A percentile compares a stretch with the other conserved stretches of the same genome.
These are phyloP conservation scores for Sarcophaga subvicina DNA, from an alignment of 2,888 invertebrate species.

Conservation along the genomic window DNA sequence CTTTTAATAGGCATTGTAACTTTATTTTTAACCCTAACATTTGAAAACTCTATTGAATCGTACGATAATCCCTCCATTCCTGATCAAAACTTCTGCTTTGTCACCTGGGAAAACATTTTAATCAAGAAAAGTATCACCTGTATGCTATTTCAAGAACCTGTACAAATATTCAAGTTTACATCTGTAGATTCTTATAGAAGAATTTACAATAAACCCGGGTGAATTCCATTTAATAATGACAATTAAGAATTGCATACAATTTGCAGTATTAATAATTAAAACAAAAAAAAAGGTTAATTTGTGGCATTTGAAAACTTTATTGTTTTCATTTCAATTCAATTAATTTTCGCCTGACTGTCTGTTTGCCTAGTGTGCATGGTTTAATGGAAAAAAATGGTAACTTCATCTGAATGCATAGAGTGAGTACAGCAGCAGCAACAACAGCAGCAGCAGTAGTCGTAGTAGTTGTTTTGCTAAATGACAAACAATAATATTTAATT, in stretches of 20 bases:
- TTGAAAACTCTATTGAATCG: too few relatives aligned
- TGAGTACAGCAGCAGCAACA: background rate
- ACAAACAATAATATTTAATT: constrained; percentile 78
- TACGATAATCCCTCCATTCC: too few relatives aligned
- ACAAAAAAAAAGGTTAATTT: constrained; percentile 40
- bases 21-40: too few relatives aligned
- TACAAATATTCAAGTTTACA: background rate
- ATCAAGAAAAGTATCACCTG: background rate
- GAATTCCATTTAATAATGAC: constrained; percentile 7
- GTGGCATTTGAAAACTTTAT: constrained; percentile 46
- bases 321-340: constrained; percentile 40
- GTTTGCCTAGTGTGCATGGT: background rate
- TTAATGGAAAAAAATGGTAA: constrained; percentile 32
- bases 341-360: background rate
- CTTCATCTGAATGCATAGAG: background rate
- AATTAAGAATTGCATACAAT: constrained; percentile 33
- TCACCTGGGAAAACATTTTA: too few relatives aligned
- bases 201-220: background rate
- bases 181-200: background rate
- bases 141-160: too few relatives aligned
- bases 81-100: too few relatives aligned
- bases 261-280: constrained; percentile 43
- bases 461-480: constrained; percentile 67
- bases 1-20: too few relatives aligned
- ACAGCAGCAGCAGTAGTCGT: constrained; percentile 21